Conservation (phyloP, 1,140 invertebrate species). For the Gryllus bimaculatus region DNA sequence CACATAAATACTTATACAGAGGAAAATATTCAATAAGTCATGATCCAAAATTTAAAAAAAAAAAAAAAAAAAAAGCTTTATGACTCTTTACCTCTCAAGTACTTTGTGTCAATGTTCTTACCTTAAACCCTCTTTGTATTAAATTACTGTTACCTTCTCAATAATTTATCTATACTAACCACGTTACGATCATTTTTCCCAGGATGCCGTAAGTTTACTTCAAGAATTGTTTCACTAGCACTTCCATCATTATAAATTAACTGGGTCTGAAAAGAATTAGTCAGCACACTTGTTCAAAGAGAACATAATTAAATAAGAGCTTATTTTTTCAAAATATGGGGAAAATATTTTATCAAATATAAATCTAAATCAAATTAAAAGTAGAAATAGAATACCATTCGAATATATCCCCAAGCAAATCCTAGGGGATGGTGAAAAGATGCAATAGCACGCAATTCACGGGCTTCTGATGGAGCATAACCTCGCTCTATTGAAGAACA, state of each 20-base stretch:
- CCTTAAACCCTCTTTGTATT: too few species aligned
- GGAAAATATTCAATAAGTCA: too few species aligned
- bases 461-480: conserved; percentile 72
- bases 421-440: conserved; percentile 86
- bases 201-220: conserved; percentile 76
- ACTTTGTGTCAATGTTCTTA: too few species aligned
- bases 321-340: neutral
- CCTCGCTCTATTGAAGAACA: conserved; percentile 78
- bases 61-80: too few species aligned
- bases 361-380: neutral
- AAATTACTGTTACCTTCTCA: too few species aligned
- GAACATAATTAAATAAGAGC: too few species aligned
- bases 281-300: too few species aligned
- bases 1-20: too few species aligned
- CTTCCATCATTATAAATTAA: conserved; percentile 76
- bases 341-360: neutral
- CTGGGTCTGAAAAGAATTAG: conserved; percentile 54
- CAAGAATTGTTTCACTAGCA: conserved; percentile 78
- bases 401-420: conserved; percentile 75
- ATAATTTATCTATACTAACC: conserved; percentile 39
- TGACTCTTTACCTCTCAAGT: too few species aligned
- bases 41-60: too few species aligned
- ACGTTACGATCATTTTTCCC: conserved; percentile 71
- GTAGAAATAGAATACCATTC: conserved; percentile 46
- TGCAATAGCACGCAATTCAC: conserved; percentile 76